Base-by-base conservation (phyloP, 2,113 vertebrate species). In the Sinocyclocheilus grahami region DNA sequence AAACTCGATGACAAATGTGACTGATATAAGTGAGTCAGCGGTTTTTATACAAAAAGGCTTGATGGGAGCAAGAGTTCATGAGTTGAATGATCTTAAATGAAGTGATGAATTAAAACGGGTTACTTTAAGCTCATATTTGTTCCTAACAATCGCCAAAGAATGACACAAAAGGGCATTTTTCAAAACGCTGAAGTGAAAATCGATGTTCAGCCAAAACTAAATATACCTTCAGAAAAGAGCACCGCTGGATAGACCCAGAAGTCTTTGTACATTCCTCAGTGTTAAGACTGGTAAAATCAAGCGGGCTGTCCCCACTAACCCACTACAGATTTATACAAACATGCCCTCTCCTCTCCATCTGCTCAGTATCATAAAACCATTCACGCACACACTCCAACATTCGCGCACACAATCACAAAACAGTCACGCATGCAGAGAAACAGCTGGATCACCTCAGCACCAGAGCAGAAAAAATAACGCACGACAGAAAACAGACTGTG, bases 261-360 rank as follows among this genome's bases (percentile, higher is more conserved):
- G 77, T 84, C 82, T 46, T 74, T 39, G 83, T 90, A 90, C 87
- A 87, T 90, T 90, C 87, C 71, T 87, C 89, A 88, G 89, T 88
- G 87, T 88, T 88, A 80, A 71, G 89, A 90, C 89, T 77, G 60
- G 46, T 74, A 79, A 88, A 90, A 87, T 22, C 24, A 55, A 75
- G 83, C 13, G 48, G 82, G 67, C 7, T 80, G n/a, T 71, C 55
- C 30, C 78, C 55, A 27, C 58, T 48, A 79, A 51, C 76, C 53
- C 58, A 74, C 84, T 86, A 67, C 87, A 63, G 78, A 67, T 88
- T 82, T 80, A 90, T 86, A 90, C 84, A 85, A 69, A 79, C 86
- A 84, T 33, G 84, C 62, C 53, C 53, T 65, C 14, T 33, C 82
- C n/a, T 30, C 12, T 53, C 63, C 58, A 78, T 71, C 46, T 85